Percentiles rank a stretch among this genome's conserved stretches.
These are phyloP conservation scores for Aporophyla lueneburgensis DNA, from an alignment of 2,888 invertebrate species.

Conservation along the genomic window DNA sequence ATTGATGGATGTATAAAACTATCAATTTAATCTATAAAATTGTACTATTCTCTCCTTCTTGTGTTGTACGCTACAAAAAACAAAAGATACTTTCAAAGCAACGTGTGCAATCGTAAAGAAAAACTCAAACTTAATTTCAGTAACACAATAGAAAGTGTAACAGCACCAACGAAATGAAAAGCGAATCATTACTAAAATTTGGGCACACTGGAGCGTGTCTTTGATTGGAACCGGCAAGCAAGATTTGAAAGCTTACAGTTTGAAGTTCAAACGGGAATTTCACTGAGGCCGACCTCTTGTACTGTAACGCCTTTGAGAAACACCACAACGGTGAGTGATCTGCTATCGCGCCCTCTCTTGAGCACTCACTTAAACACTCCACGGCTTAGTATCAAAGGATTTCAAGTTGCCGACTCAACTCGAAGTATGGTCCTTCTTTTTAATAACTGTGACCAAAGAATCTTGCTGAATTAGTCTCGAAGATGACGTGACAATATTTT, in stretches of 20 bases:
- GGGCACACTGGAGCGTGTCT: constrained; percentile 58
- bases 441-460: constrained; percentile 65
- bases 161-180: constrained; percentile 35
- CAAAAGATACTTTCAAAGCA: background rate
- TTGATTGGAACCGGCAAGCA: constrained; percentile 64
- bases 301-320: constrained; percentile 74
- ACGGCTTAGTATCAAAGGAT: constrained; percentile 80
- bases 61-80: background rate
- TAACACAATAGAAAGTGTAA: constrained; percentile 38
- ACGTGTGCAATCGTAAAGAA: background rate
- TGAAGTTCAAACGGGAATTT: constrained; percentile 70
- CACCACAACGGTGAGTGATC: constrained; percentile 76
- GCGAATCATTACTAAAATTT: constrained; percentile 54
- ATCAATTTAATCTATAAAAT: background rate
- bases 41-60: background rate
- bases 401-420: constrained; percentile 70
- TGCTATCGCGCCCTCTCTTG: constrained; percentile 74
- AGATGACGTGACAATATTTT: constrained; percentile 59
- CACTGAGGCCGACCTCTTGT: constrained; percentile 58
- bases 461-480: constrained; percentile 60
- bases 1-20: background rate
- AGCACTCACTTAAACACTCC: constrained; percentile 84
- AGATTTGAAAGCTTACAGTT: constrained; percentile 64
- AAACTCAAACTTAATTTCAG: constrained; percentile 24
- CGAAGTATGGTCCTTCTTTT: constrained; percentile 68